Conservation (phyloP, 2,797 vertebrate genomes). For the Takifugu rubripes region DNA sequence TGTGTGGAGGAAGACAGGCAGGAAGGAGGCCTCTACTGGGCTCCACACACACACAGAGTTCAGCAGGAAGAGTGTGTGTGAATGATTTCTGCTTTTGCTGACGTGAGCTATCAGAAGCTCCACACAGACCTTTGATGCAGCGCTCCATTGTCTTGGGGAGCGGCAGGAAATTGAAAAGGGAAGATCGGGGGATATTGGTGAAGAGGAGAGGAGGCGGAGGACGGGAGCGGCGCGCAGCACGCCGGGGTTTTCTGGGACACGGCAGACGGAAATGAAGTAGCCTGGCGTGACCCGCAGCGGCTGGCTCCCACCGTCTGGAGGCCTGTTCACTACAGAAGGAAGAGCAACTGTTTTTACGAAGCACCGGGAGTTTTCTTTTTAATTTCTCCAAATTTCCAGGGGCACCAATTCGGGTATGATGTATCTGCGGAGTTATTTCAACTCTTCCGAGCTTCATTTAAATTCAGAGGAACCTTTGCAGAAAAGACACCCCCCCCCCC, state of each 20-base stretch:
- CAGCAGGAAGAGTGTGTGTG: conserved; percentile 19
- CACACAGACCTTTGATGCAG: conserved; percentile 55
- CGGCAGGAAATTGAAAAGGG: conserved; percentile 71
- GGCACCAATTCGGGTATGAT: conserved; percentile 29
- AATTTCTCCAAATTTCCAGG: conserved; percentile 10
- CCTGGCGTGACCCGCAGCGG: conserved; percentile 48
- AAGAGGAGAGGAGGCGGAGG: conserved; percentile 37
- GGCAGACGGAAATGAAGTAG: conserved; percentile 60
- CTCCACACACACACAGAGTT: conserved; percentile 25
- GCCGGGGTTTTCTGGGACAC: conserved; percentile 55
- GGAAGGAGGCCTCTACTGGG: not conserved
- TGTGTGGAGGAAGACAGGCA: conserved; percentile 18
- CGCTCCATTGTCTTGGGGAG: conserved; percentile 61
- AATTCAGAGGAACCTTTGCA: conserved; percentile 39
- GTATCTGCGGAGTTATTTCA: conserved; percentile 21
- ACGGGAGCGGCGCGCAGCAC: conserved; percentile 30
- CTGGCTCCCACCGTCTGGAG: conserved; percentile 15
- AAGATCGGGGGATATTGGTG: conserved; percentile 44
- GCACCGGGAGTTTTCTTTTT: not conserved
- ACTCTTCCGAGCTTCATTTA: conserved; percentile 7
- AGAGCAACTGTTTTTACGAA: conserved; percentile 6
- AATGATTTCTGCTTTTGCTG: conserved; percentile 30
- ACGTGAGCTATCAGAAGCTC: conserved; percentile 43
- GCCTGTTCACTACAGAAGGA: conserved; percentile 8
- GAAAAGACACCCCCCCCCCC: conserved; percentile 18